A percentile compares a stretch with the other conserved stretches of the same genome.
These are phyloP conservation scores for Chionodraco myersi DNA, from an alignment of 2,113 vertebrate genomes.

Conservation along the genomic window DNA sequence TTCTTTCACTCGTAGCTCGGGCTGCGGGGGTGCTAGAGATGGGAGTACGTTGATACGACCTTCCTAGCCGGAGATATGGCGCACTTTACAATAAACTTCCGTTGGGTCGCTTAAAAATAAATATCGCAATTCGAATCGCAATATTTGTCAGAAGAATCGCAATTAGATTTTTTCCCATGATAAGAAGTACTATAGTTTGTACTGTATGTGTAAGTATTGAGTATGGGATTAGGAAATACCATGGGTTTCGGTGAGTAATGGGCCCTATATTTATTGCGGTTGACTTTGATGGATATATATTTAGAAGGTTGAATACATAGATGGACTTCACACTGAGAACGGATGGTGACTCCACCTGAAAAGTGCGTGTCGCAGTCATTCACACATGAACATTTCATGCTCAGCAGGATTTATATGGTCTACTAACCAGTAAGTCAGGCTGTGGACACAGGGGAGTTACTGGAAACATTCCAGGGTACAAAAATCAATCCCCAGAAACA, in stretches of 20 bases:
- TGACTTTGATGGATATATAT: background rate
- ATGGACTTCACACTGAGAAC: constrained; percentile 3
- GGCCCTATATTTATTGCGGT: background rate
- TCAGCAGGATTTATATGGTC: constrained; percentile 35
- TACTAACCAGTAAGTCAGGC: constrained; percentile 26
- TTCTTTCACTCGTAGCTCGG: too few relatives aligned
- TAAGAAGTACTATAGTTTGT: too few relatives aligned
- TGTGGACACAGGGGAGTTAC: constrained; percentile 15
- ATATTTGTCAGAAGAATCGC: too few relatives aligned
- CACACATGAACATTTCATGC: constrained; percentile 43
- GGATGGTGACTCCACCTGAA: constrained; percentile 1
- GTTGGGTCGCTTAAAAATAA: too few relatives aligned
- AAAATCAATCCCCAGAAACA: constrained; percentile 41
- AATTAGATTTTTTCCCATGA: too few relatives aligned
- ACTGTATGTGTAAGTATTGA: background rate
- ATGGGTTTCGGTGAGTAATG: background rate
- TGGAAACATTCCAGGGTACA: constrained; percentile 24
- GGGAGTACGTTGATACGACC: too few relatives aligned
- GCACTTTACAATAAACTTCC: too few relatives aligned
- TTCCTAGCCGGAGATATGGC: too few relatives aligned
- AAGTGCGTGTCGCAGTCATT: background rate
- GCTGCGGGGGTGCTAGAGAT: too few relatives aligned
- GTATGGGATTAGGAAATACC: background rate
- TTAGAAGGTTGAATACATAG: background rate
- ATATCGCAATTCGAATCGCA: too few relatives aligned